Evolutionary conservation across 1,140 invertebrate species (phyloP), one percentile per base, ranked within the genome.

Genomic region (Drosophila ambigua): DNA sequence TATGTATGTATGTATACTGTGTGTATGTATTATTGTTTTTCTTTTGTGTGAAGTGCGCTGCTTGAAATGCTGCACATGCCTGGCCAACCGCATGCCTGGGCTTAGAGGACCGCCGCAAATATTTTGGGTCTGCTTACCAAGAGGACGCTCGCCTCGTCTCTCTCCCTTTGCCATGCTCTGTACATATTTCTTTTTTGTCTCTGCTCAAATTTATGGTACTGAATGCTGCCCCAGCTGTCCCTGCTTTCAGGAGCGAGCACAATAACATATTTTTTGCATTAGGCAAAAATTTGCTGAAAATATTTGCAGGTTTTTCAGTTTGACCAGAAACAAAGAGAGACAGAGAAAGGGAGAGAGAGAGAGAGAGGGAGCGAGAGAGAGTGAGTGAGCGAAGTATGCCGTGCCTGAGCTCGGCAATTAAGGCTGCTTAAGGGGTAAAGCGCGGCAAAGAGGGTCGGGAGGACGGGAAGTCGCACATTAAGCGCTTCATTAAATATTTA

Each of bases 401-500:
- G 35, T 44, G 28, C 5, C 45, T 51, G 61, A 58, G 65, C 66
- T 50, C 65, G 63, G 66, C 81, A 85, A 85, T 85, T 87, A 87
- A 64, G 82, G 52, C 61, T 59, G 61, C 61, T 55, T 73, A 57
- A 73, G 71, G 69, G 71, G 46, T 57, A 73, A 52, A 24, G 72
- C 39, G 35, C 5, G 35, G 35, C 11, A 13, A 39, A 39, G 35
- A 39, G 35, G 41, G 49, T 44, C 59, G 45, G 50, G 55, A 31
- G 49, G 59, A 54, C 63, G 67, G 72, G 57, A 60, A 72, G 57
- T 54, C 50, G 59, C 78, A 79, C 78, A 76, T 88, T 87, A 87
- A 83, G 79, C 79, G 83, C 83, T 87, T 87, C 83, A 87, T 87
- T 88, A 88, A 87, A 87, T 88, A 87, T 87, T 87, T 87, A 87